Base-by-base conservation (phyloP, 2,888 invertebrate genomes). In the Diloba caeruleocephala region DNA sequence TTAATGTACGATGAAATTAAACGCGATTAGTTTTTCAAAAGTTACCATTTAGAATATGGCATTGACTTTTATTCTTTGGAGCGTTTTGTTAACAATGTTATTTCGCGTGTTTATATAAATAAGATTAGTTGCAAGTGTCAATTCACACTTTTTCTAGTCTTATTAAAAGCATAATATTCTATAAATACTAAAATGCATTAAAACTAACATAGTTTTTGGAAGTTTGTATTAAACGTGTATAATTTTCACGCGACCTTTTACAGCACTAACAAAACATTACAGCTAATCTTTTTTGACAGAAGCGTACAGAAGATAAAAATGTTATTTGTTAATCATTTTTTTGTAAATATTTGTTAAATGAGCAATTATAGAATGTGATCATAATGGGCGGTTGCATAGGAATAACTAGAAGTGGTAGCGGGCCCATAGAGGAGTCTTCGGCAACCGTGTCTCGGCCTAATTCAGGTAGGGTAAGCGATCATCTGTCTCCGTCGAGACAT, bases 301-400 rank as follows among this genome's bases (percentile, higher is more conserved):
- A 89, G 81, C 77, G 78, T 82, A 87, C 78, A 85, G 84, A 83
- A 87, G 82, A 83, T 82, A 81, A 72, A 72, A 89, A 90, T 92
- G 91, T 87, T 91, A 90, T 90, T 90, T 92, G 88, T 84, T 88
- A 87, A 79, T 81, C 84, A 81, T 85, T 88, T 89, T 89, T 88
- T 90, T 89, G 87, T 89, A 89, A 89, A 90, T 90, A 89, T 85
- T 85, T 85, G 79, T 67, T 87, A 87, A 84, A 87, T 84, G 82
- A 80, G 84, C 56, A 68, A 84, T 81, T 84, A 74, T 88, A 92
- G 88, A 94, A 94, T 93, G 92, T 92, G 88, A 93, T 90, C 94
- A 96, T 92, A 93, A 97, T 97, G 97, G 97, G 97, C 90, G 97
- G 97, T 88, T 97, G 97, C 94, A 97, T 97, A 94, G 97, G 97